phyloP scores from a whole-genome alignment of 2,797 vertebrate species.

The Poeciliopsis infans region DNA sequence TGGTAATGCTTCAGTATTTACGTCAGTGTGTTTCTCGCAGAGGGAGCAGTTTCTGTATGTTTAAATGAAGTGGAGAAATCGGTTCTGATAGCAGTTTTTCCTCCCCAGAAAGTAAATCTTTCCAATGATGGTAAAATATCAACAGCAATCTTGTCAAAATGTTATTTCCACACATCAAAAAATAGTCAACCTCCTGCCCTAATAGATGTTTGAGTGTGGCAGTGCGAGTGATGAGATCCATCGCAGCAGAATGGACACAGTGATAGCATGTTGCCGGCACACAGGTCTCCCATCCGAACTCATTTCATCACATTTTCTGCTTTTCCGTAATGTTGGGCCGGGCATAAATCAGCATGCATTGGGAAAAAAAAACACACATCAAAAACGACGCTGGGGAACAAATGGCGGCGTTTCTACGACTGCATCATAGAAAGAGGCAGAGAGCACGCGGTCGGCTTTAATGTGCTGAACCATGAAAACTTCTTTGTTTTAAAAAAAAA shows the following conservation, averaged over 20 bases:
- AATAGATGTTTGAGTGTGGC: slow-evolving; percentile 34
- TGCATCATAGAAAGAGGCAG: slow-evolving; percentile 35
- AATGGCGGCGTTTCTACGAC: slow-evolving; percentile 31
- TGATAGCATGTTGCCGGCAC: slow-evolving; percentile 24
- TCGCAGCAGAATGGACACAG: slow-evolving; percentile 32
- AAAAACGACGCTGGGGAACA: slow-evolving; percentile 27
- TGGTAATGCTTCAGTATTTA: slow-evolving; percentile 8
- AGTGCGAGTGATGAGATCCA: slow-evolving; percentile 36
- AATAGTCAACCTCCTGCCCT: slow-evolving; percentile 42
- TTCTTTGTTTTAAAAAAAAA: slow-evolving; percentile 27
- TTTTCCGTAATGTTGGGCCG: slow-evolving; percentile 30
- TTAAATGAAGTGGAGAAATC: slow-evolving; percentile 30
- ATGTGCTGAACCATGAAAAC: slow-evolving; percentile 28
- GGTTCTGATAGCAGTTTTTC: slow-evolving; percentile 14
- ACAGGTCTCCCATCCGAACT: slow-evolving; percentile 44
- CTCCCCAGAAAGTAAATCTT: slow-evolving; percentile 17
- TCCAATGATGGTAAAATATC: slow-evolving; percentile 33
- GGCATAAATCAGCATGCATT: slow-evolving; percentile 24
- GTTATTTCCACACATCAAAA: slow-evolving; percentile 33
- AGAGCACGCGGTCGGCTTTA: slow-evolving; percentile 29
- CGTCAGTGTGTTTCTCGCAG: slow-evolving; percentile 4
- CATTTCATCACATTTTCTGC: slow-evolving; percentile 51
- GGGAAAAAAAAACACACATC: neutral
- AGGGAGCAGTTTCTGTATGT: slow-evolving; percentile 27
- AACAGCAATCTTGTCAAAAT: slow-evolving; percentile 39